Conservation (phyloP, 2,888 invertebrate species). For the Drosophila gaucha region DNA sequence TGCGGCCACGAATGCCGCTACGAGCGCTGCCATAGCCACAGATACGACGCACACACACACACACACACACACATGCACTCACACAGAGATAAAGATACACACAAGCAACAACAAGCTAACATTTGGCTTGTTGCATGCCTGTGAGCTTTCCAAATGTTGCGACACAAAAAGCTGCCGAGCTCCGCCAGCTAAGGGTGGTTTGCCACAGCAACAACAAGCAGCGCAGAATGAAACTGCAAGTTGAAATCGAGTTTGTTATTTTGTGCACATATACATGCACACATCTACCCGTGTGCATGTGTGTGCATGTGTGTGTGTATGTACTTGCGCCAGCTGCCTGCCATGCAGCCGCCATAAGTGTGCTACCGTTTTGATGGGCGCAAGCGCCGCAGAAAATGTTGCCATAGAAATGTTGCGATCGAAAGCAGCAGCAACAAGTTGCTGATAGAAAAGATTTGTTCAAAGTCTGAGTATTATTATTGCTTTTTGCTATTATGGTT, state of each 20-base stretch:
- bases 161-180: slow-evolving; percentile 66
- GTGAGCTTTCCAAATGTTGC: slow-evolving; percentile 67
- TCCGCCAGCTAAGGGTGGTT: slow-evolving; percentile 57
- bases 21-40: slow-evolving; percentile 22
- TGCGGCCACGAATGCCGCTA: slow-evolving; percentile 28
- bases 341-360: slow-evolving; percentile 46
- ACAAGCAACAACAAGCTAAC: slow-evolving; percentile 39
- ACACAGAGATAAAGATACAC: slow-evolving; percentile 21
- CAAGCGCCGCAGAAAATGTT: slow-evolving; percentile 59
- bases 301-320: background rate
- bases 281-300: background rate
- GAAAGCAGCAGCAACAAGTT: slow-evolving; percentile 48
- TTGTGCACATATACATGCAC: slow-evolving; percentile 17
- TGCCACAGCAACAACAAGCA: slow-evolving; percentile 14
- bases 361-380: slow-evolving; percentile 53
- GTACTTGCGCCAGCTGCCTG: slow-evolving; percentile 34
- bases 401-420: slow-evolving; percentile 29
- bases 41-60: background rate
- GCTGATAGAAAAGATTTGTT: slow-evolving; percentile 3
- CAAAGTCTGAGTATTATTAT: background rate
- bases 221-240: slow-evolving; percentile 50
- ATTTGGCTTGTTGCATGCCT: slow-evolving; percentile 72
- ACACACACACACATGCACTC: slow-evolving; percentile 5
- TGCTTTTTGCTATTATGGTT: too few relatives aligned
- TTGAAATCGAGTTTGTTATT: slow-evolving; percentile 31